Evolutionary conservation across 2,888 invertebrate species (phyloP).

Genomic region (Aethes cnicana): DNA sequence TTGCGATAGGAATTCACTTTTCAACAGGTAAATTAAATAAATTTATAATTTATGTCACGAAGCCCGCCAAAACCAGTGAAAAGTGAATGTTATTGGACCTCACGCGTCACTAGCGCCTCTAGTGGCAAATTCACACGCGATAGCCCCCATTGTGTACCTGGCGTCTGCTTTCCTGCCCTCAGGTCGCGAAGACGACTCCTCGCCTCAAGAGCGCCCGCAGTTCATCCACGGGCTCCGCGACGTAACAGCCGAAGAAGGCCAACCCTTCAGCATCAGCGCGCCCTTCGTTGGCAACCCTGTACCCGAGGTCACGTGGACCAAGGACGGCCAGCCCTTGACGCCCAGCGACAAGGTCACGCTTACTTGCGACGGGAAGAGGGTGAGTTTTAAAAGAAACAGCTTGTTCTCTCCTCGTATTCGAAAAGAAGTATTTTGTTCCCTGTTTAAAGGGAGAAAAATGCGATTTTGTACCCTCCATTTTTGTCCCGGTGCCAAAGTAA

Average conservation of each 20-base stretch:
- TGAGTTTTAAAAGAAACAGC: constrained; percentile 45
- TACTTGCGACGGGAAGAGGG: constrained; percentile 92
- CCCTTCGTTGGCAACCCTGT: constrained; percentile 91
- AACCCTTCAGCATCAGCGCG: constrained; percentile 86
- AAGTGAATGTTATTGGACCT: too few relatives aligned
- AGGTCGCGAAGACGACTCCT: constrained; percentile 83
- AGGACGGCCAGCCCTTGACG: constrained; percentile 86
- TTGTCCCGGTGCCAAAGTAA: too few relatives aligned
- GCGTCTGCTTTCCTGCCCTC: not conserved
- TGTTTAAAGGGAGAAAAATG: too few relatives aligned
- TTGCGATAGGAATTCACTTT: too few relatives aligned
- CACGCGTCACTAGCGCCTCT: too few relatives aligned
- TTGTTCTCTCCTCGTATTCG: not conserved
- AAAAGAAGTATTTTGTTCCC: too few relatives aligned
- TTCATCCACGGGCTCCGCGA: constrained; percentile 89
- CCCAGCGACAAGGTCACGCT: constrained; percentile 87
- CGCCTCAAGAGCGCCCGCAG: constrained; percentile 88
- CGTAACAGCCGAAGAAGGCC: constrained; percentile 91
- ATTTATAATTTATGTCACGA: too few relatives aligned
- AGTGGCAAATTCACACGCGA: too few relatives aligned
- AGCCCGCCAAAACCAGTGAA: too few relatives aligned
- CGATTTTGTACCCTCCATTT: too few relatives aligned
- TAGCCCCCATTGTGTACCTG: too few relatives aligned
- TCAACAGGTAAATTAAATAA: too few relatives aligned
- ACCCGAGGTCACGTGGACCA: constrained; percentile 90